phyloP scores from a whole-genome alignment of 2,888 invertebrate species.

The Macroteleia sp. region DNA sequence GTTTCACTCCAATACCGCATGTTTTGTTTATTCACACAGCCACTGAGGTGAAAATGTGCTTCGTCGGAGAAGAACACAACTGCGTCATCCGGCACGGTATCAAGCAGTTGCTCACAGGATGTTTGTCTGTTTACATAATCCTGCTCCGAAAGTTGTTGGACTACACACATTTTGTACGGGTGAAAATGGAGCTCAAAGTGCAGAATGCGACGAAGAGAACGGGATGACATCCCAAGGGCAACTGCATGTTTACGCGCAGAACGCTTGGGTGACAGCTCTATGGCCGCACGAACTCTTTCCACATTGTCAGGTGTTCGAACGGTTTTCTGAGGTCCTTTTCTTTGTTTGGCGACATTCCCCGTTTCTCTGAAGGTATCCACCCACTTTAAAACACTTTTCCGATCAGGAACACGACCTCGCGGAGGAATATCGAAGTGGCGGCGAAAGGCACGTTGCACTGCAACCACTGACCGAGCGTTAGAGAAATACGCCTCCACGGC shows the following conservation, averaged over 20 bases:
- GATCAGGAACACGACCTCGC: background rate
- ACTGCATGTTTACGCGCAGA: background rate
- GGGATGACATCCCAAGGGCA: background rate
- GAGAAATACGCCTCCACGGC: background rate
- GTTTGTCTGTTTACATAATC: background rate
- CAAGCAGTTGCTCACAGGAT: background rate
- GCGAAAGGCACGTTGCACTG: background rate
- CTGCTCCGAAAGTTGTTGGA: background rate
- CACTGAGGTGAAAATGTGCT: background rate
- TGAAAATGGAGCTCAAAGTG: background rate
- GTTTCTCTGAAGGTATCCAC: background rate
- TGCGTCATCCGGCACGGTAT: background rate
- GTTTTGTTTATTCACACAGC: background rate
- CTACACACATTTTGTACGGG: background rate
- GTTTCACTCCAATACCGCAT: background rate
- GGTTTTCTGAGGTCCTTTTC: background rate
- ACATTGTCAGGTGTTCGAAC: background rate
- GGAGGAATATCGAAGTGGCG: background rate
- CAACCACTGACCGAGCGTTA: background rate
- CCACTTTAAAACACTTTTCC: background rate
- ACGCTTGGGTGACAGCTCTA: background rate
- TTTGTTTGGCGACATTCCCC: background rate
- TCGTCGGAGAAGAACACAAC: background rate
- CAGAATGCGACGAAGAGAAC: background rate
- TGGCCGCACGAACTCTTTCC: background rate